Base-by-base conservation (phyloP, 2,797 vertebrate genomes). In the Lithobates pipiens region DNA sequence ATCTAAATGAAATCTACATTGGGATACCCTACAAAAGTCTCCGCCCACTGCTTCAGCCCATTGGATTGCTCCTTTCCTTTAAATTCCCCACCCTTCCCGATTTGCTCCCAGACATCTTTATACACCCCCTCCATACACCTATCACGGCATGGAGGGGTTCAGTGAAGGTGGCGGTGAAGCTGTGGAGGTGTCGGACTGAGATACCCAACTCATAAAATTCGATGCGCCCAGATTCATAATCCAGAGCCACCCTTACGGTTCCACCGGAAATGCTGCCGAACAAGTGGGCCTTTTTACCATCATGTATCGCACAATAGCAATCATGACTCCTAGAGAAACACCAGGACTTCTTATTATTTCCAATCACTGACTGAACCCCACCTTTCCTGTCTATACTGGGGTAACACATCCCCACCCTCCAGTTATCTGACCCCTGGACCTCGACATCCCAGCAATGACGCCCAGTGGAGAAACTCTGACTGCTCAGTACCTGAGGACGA, bases 131-230 rank as follows among this genome's bases (percentile, higher is more conserved):
- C 70, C 78, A 80, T 42, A 84, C 82, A 18, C 68, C 54, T 6
- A 78, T 61, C 3, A 39, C 29, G 18, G 67, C 75, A 21, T 84
- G 83, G 2, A 84, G 23, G 10, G 83, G 83, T 34, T 83, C 81
- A 0, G 73, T 69, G 73, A 83, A 83, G 73, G 61, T 50, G 81
- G 81, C 42, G 46, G 73, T 83, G 44, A 83, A 83, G 29, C 73
- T 83, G 65, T 83, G 44, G 25, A 83, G n/a, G 65, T 69, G 42
- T 76, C 6, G 46, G 46, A 54, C n/a, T 2, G 81, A 61, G 2
- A 76, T 42, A 16, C 63, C 67, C 29, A 83, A 44, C 21, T 76
- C 81, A 39, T 69, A 76, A 69, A 83, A 83, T 23, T 73, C 69
- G 72, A 83, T 7, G 27, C 10, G 73, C 44, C 81, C 81, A 10